These are phyloP conservation scores for Stigmatopora argus DNA, from an alignment of 2,113 vertebrate species.

Conservation along the genomic window DNA sequence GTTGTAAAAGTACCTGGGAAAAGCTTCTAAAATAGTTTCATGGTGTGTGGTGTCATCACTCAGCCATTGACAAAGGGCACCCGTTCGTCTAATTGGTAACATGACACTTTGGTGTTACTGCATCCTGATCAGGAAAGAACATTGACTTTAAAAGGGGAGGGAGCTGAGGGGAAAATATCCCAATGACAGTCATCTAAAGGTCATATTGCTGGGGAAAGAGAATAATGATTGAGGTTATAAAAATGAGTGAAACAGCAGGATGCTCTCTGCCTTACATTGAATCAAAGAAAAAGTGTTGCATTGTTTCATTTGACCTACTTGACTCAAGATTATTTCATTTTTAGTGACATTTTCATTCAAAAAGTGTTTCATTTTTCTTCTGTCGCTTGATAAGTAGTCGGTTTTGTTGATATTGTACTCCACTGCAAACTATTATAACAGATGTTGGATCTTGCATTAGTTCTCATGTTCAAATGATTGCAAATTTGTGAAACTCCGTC, in stretches of 20 bases:
- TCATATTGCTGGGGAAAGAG: neutral
- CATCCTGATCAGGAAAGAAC: conserved; percentile 51
- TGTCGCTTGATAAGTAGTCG: neutral
- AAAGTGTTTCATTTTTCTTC: neutral
- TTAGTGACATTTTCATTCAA: neutral
- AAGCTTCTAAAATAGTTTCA: conserved; percentile 55
- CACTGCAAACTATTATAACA: neutral
- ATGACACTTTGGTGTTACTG: conserved; percentile 40
- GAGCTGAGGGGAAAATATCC: conserved; percentile 5
- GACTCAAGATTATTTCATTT: neutral
- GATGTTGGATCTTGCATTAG: neutral
- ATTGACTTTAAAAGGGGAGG: conserved; percentile 41
- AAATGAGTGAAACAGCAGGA: neutral
- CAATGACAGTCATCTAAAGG: conserved; percentile 10
- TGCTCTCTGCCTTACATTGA: neutral
- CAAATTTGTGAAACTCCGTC: neutral
- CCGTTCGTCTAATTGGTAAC: conserved; percentile 62
- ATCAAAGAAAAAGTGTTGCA: neutral
- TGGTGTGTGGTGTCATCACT: conserved; percentile 48
- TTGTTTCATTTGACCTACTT: no score
- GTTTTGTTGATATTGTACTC: neutral
- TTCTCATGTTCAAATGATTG: neutral
- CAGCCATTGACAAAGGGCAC: conserved; percentile 35
- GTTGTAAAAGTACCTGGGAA: conserved; percentile 58
- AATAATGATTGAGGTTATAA: conserved; percentile 11